phyloP scores from a whole-genome alignment of 2,113 vertebrate species.

The Phalacrocorax brasilianus region DNA sequence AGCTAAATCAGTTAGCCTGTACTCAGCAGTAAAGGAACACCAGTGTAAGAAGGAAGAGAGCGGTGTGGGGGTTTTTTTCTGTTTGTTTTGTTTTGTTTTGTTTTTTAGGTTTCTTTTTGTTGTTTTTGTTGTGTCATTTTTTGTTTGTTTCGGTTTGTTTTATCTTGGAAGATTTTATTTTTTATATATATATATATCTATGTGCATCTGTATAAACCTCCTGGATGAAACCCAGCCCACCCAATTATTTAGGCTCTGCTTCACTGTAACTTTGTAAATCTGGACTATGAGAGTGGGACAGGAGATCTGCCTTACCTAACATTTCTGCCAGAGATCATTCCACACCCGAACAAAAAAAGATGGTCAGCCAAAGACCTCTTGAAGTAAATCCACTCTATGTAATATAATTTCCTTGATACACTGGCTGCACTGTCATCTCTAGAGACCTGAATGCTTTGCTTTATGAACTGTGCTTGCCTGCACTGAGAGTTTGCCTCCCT shows the following conservation, averaged over 20 bases:
- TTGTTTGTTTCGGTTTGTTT: not conserved
- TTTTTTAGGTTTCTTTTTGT: too few relatives aligned
- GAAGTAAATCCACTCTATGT: not conserved
- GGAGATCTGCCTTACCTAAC: not conserved
- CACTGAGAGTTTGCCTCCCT: not conserved
- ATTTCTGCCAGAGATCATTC: not conserved
- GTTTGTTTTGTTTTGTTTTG: too few relatives aligned
- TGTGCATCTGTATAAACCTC: not conserved
- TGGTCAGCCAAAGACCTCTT: not conserved
- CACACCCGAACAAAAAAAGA: not conserved
- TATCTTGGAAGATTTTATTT: not conserved
- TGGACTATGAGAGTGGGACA: too few relatives aligned
- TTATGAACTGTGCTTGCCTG: not conserved
- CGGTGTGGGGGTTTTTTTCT: too few relatives aligned
- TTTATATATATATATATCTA: not conserved
- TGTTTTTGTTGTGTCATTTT: not conserved
- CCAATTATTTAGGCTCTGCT: not conserved
- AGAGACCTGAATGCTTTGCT: not conserved
- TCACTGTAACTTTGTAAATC: not conserved
- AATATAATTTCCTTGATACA: not conserved
- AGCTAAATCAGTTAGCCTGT: not conserved
- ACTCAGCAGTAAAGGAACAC: not conserved
- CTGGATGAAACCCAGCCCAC: not conserved
- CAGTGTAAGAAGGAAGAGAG: not conserved
- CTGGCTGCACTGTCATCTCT: not conserved